Conservation (phyloP, 2,888 invertebrate genomes). For the Tinea pellionella region DNA sequence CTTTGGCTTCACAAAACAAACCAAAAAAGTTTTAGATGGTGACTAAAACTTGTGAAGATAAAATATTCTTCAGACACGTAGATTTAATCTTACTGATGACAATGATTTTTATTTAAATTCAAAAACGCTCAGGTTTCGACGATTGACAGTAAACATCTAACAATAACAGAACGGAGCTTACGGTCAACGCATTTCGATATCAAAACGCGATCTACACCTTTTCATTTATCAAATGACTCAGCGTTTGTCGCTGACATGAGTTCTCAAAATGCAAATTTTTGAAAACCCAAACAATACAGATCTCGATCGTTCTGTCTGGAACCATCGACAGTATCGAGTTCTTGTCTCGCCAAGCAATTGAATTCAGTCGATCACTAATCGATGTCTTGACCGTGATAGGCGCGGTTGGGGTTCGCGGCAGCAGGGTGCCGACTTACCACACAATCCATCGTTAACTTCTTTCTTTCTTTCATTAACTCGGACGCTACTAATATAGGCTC, state of each 20-base stretch:
- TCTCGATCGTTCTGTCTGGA: constrained; percentile 58
- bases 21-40: background rate
- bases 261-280: constrained; percentile 68
- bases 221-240: constrained; percentile 68
- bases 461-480: constrained; percentile 63
- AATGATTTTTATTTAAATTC: constrained; percentile 10
- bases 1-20: background rate
- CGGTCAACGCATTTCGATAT: constrained; percentile 64
- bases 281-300: constrained; percentile 63
- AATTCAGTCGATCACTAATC: constrained; percentile 71
- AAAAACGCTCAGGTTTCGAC: constrained; percentile 14
- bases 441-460: constrained; percentile 71
- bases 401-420: constrained; percentile 65
- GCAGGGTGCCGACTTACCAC: constrained; percentile 70
- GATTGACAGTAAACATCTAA: constrained; percentile 66
- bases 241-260: constrained; percentile 65
- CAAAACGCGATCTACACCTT: constrained; percentile 53
- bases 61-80: background rate
- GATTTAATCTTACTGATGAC: background rate
- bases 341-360: constrained; percentile 65
- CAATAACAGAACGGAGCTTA: constrained; percentile 60
- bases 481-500: constrained; percentile 51
- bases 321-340: constrained; percentile 56
- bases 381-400: constrained; percentile 70
- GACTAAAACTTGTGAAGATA: background rate